These are phyloP conservation scores for Hassar affinis DNA, from an alignment of 2,113 vertebrate species.

Conservation along the genomic window DNA sequence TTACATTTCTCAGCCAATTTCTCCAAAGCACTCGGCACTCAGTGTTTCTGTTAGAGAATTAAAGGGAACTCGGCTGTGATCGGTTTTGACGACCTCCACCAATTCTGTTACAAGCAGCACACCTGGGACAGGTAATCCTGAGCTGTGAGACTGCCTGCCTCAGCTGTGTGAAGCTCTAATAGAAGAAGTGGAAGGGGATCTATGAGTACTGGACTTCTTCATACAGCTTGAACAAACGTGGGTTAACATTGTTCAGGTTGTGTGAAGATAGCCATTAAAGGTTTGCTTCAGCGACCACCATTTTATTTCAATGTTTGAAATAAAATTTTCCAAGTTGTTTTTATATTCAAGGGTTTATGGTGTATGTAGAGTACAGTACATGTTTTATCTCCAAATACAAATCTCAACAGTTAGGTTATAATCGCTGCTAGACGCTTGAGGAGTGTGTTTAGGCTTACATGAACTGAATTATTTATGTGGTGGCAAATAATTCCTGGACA, in stretches of 20 bases:
- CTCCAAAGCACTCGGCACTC: conserved; percentile 39
- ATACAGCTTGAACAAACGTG: neutral
- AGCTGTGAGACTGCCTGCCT: neutral
- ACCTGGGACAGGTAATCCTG: neutral
- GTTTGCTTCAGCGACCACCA: neutral
- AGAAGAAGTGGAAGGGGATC: neutral
- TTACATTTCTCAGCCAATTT: neutral
- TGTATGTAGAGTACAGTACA: no score
- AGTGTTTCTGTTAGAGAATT: conserved; percentile 44
- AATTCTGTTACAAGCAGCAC: neutral
- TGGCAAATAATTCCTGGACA: no score
- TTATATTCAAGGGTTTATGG: no score
- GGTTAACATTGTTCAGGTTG: neutral
- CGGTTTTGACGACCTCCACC: neutral
- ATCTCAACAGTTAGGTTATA: no score
- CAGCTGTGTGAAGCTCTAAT: neutral
- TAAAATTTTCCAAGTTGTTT: no score
- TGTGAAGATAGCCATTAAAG: neutral
- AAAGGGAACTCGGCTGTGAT: conserved; percentile 61
- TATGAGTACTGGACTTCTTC: neutral
- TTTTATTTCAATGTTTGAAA: neutral
- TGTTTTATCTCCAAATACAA: no score
- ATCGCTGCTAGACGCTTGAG: no score
- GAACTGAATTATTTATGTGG: no score
- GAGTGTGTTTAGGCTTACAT: no score